Evolutionary conservation across 2,797 vertebrate species (phyloP).

Genomic region (Notamacropus eugenii): DNA sequence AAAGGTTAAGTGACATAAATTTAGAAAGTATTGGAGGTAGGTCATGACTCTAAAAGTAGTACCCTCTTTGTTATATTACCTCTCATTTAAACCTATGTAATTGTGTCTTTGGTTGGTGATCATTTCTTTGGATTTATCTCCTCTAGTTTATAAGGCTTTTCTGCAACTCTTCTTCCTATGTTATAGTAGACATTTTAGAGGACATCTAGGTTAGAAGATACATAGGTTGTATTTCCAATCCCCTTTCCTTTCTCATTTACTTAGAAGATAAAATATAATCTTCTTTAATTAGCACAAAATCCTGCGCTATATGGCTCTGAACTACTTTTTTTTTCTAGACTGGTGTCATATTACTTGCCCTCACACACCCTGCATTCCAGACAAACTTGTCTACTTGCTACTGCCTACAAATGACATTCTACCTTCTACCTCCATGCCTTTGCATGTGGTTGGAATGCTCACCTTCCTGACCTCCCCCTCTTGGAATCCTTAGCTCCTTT

Average conservation of each 20-base stretch:
- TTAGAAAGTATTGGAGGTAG: neutral
- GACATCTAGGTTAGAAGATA: neutral
- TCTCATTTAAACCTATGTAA: neutral
- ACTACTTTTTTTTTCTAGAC: neutral
- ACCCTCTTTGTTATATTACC: neutral
- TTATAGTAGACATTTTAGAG: neutral
- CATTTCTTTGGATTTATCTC: neutral
- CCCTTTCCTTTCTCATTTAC: neutral
- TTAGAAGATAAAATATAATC: neutral
- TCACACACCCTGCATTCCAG: neutral
- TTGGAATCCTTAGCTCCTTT: neutral
- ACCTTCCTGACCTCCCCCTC: neutral
- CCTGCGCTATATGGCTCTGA: neutral
- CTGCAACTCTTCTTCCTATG: neutral
- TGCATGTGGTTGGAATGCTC: neutral
- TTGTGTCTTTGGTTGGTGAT: neutral
- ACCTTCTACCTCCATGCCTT: neutral
- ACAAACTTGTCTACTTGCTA: neutral
- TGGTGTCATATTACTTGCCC: neutral
- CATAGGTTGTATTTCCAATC: neutral
- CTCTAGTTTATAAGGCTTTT: neutral
- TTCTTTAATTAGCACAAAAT: neutral
- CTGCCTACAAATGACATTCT: neutral
- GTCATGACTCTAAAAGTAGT: neutral
- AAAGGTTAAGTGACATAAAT: neutral